Base-by-base conservation (phyloP, 1,140 invertebrate genomes). In the Apis cerana region DNA sequence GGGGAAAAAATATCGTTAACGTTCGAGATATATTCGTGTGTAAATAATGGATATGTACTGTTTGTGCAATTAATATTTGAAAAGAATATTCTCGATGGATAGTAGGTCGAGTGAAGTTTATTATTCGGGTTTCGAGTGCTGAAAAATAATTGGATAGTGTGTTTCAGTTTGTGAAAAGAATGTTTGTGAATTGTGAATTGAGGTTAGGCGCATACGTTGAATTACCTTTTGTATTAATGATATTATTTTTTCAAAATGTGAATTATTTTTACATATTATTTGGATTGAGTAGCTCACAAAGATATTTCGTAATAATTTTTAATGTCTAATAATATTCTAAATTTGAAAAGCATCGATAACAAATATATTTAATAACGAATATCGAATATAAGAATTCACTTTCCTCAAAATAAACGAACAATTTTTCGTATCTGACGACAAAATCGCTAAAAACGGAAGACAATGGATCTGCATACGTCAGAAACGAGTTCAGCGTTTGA, bases 401-500 rank as follows among this genome's bases (percentile, higher is more conserved):
- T 43, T 43, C 7, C 33, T 43, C 33, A 43, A 33, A 64, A 33
- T 64, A 64, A 64, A 19, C 17, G 62, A 64, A 64, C 8, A 10
- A 27, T 64, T 13, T 9, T 4, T 9, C 15, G 17, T 64, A 64
- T 64, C 62, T 64, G 2, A 8, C 15, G 9, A 5, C 0, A 27
- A 17, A 33, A 67, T 33, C 62, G 33, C 19, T 19, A 33, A 67
- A 67, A 19, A 10, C 4, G n/a, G 62, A 75, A 74, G 62, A 72
- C 62, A 65, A 62, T 33, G 15, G 11, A 89, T 90, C 84, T 85
- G 82, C 88, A 85, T 87, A 84, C 33, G 82, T 65, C 80, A 77
- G 72, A 87, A 83, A 84, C 80, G 83, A 59, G 77, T 82, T 70
- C 76, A 59, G 48, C 27, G 80, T 70, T 84, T 89, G 89, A 91